Percentiles rank a stretch among this genome's conserved stretches.
Conservation (phyloP, 2,888 invertebrate species). For the Eupithecia abbreviata region DNA sequence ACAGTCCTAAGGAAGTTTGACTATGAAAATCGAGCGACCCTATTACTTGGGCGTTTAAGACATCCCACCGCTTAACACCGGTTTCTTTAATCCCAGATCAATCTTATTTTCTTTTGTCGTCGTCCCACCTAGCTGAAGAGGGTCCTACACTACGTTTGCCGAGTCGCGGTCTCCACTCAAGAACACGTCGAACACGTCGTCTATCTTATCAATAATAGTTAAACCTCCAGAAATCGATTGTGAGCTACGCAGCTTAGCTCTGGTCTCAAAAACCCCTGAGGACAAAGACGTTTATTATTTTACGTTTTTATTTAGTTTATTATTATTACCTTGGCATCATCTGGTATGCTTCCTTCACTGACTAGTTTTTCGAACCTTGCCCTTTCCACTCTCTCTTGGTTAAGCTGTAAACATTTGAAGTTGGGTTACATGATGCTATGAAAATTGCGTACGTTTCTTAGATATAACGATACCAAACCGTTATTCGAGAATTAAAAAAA, state of each 20-base stretch:
- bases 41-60: too few species aligned
- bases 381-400: conserved; percentile 91
- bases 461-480: neutral
- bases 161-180: too few species aligned
- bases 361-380: conserved; percentile 93
- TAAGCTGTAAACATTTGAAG: conserved; percentile 69
- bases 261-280: too few species aligned
- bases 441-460: neutral
- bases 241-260: neutral
- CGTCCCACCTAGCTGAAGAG: too few species aligned
- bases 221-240: neutral
- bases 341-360: conserved; percentile 95
- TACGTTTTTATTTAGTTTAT: too few species aligned
- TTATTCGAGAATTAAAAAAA: neutral
- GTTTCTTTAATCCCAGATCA: too few species aligned
- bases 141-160: too few species aligned
- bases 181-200: too few species aligned
- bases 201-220: neutral
- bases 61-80: too few species aligned
- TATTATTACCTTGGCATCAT: conserved; percentile 91
- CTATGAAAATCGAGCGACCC: too few species aligned
- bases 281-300: neutral
- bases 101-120: too few species aligned
- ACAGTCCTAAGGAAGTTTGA: too few species aligned
- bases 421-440: neutral